Evolutionary conservation across 2,797 vertebrate genomes (phyloP).

Genomic region (Enteromius fasciolatus): DNA sequence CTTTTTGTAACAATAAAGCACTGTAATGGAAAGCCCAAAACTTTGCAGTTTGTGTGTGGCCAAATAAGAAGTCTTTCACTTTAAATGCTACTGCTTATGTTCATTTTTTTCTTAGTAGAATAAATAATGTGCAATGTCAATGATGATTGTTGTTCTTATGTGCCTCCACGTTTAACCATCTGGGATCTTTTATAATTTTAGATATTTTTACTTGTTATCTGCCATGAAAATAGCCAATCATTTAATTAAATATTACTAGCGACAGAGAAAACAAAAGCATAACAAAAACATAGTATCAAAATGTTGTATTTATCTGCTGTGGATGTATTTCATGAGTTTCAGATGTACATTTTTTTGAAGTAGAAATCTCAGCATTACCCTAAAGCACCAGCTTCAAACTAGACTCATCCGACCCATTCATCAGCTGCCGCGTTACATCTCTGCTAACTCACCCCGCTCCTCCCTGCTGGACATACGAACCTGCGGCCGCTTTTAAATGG

Average conservation of each 20-base stretch:
- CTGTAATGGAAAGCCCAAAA: neutral
- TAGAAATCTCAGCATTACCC: conserved; percentile 19
- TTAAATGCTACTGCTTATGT: neutral
- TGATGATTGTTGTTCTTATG: neutral
- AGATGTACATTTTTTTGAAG: conserved; percentile 6
- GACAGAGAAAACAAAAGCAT: neutral
- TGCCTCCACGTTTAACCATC: neutral
- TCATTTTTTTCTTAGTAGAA: neutral
- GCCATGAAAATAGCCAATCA: neutral
- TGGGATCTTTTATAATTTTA: neutral
- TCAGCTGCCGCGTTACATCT: conserved; percentile 13
- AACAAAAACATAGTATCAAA: neutral
- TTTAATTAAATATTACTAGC: neutral
- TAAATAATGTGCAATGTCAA: neutral
- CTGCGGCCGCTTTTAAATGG: conserved; percentile 42
- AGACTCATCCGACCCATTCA: conserved; percentile 15
- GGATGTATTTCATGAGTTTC: neutral
- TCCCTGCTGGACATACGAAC: neutral
- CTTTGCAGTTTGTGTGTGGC: neutral
- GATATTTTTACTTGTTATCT: neutral
- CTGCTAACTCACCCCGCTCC: conserved; percentile 8
- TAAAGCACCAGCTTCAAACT: conserved; percentile 32
- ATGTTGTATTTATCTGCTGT: neutral
- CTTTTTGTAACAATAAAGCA: neutral
- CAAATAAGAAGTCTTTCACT: neutral